A percentile compares a stretch with the other conserved stretches of the same genome.
Evolutionary conservation across 2,888 invertebrate genomes (phyloP).

Genomic region (Pemphredon lugubris): DNA sequence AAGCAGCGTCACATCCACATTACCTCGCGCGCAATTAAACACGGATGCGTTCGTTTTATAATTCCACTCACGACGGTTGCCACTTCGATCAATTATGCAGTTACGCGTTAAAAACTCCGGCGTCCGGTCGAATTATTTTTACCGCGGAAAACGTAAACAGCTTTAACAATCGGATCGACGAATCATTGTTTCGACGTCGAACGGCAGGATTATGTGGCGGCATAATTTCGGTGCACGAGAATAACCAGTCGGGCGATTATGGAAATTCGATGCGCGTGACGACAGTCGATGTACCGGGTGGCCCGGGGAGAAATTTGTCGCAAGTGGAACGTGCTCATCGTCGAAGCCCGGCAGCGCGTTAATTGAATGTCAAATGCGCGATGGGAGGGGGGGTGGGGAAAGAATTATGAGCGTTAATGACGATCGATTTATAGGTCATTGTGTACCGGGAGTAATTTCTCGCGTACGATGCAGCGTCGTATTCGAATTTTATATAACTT

Average conservation of each 20-base stretch:
- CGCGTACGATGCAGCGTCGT: not conserved
- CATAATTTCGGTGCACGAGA: constrained; percentile 12
- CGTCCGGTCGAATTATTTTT: no score
- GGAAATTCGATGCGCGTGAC: constrained; percentile 35
- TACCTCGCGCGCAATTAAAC: no score
- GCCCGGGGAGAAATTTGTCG: constrained; percentile 27
- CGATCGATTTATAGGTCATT: constrained; percentile 60
- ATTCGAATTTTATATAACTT: not conserved
- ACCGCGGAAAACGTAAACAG: no score
- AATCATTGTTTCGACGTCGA: constrained; percentile 3
- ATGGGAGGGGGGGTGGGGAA: constrained; percentile 40
- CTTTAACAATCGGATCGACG: constrained; percentile 11
- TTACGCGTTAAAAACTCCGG: no score
- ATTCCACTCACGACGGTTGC: no score
- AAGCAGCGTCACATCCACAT: constrained; percentile 6
- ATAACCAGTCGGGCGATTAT: constrained; percentile 35
- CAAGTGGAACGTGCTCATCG: constrained; percentile 12
- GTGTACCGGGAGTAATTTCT: constrained; percentile 34
- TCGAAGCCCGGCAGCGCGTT: constrained; percentile 37
- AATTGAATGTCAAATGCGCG: constrained; percentile 66
- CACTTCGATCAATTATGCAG: no score
- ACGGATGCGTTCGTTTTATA: no score
- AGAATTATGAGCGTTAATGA: constrained; percentile 63
- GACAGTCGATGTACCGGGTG: constrained; percentile 27
- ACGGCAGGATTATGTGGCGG: constrained; percentile 4